These are phyloP conservation scores for Ahaetulla prasina DNA, from an alignment of 2,113 vertebrate genomes.

Conservation along the genomic window DNA sequence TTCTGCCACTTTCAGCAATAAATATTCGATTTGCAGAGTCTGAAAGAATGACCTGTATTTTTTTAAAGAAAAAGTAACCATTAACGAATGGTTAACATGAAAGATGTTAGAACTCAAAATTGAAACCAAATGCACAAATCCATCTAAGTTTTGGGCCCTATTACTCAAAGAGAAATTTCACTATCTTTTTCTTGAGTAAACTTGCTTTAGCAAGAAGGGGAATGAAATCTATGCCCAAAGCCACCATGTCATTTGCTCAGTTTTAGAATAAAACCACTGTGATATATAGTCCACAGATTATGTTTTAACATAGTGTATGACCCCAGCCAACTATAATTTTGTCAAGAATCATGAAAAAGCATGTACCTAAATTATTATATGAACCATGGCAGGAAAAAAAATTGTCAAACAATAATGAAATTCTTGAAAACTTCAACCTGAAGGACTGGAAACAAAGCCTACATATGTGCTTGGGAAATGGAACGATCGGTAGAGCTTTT, in stretches of 20 bases:
- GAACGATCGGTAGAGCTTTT: neutral
- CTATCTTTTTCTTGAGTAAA: neutral
- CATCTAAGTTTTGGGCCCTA: neutral
- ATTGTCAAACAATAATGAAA: neutral
- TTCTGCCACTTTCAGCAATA: conserved; percentile 89
- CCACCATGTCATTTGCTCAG: neutral
- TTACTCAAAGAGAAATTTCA: neutral
- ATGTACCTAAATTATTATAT: neutral
- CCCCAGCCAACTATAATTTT: neutral
- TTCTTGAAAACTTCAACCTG: neutral
- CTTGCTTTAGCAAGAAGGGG: neutral
- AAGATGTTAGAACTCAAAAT: conserved; percentile 18
- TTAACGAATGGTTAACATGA: neutral
- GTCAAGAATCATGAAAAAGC: neutral
- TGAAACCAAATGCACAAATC: neutral
- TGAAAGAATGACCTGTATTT: conserved; percentile 81
- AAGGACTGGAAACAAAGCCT: neutral
- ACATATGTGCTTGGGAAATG: neutral
- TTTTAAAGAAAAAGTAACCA: conserved; percentile 42
- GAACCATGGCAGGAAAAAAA: neutral
- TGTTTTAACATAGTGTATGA: neutral
- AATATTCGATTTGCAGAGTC: conserved; percentile 84
- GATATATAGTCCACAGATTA: neutral
- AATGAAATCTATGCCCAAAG: neutral
- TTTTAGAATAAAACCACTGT: neutral